Base-by-base conservation (phyloP, 2,797 vertebrate species). In the Oophaga sylvatica region DNA sequence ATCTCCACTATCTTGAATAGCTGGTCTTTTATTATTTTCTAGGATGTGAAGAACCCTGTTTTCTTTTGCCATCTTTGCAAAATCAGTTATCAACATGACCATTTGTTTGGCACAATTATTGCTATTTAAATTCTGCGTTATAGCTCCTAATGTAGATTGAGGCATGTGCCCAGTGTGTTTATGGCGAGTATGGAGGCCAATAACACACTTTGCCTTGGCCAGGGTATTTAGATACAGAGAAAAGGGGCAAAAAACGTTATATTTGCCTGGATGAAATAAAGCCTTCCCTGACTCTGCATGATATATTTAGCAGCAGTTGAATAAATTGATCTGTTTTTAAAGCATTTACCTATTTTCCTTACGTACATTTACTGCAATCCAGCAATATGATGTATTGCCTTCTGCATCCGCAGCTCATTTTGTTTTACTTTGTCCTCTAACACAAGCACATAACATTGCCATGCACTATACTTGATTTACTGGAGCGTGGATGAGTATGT, bases 371-470 rank as follows among this genome's bases (percentile, higher is more conserved):
- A 35, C 68, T 16, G 1, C 29, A 29, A 29, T 68, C 3, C 15
- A 68, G 5, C 67, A 31, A 16, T 10, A 45, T 73, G 35, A 73
- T 10, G 10, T 12, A 73, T 73, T 45, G 41, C 71, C 71, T 11
- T 48, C 48, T 48, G 65, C 48, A 57, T 56, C 26, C 9, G 29
- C 13, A 60, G 19, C 62, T 67, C 63, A 20, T 82, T 29, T 71
- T 20, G 15, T 57, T 63, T 60, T 31, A 63, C 4, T 73, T 57
- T 80, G 48, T 81, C 78, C 86, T 87, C 86, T 82, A 87, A 77
- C 56, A 59, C 80, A 11, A 82, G 60, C 26, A 57, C 20, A 75
- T 85, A 85, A 70, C 65, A 86, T 60, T 80, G 77, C 76, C 78
- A 60, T 80, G 41, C 35, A 56, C 70, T 80, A 76, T 57, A 73